Conservation (phyloP, 2,797 vertebrate genomes). For the Austrolebias charrua region DNA sequence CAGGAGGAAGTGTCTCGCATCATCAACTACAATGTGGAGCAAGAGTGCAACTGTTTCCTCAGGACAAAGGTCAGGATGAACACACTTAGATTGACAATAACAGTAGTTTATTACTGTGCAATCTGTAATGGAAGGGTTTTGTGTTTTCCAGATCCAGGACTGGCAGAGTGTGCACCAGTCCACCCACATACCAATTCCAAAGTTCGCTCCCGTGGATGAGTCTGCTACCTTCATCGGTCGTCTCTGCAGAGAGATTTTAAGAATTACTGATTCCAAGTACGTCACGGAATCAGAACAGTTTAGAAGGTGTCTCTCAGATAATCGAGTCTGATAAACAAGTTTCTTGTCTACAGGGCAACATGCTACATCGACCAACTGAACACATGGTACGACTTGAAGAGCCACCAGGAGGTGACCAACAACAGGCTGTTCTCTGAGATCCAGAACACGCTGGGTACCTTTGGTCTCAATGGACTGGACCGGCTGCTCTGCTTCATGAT, state of each 20-base stretch:
- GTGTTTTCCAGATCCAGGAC: conserved; percentile 89
- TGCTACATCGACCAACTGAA: conserved; percentile 97
- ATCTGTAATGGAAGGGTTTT: conserved; percentile 6
- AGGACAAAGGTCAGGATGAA: conserved; percentile 89
- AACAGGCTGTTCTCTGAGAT: conserved; percentile 96
- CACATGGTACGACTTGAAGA: conserved; percentile 96
- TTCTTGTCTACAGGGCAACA: conserved; percentile 78
- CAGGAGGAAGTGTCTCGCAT: conserved; percentile 99
- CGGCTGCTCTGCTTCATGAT: conserved; percentile 98
- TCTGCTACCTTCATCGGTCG: conserved; percentile 97
- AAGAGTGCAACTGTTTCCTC: conserved; percentile 98
- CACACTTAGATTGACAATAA: background rate
- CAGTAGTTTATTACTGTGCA: conserved; percentile 10
- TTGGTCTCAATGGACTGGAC: conserved; percentile 96
- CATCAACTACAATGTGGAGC: conserved; percentile 98
- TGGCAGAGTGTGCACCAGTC: conserved; percentile 99
- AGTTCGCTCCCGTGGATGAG: conserved; percentile 91
- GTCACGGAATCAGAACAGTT: conserved; percentile 36
- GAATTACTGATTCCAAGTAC: conserved; percentile 98
- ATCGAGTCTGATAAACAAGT: background rate
- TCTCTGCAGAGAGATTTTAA: conserved; percentile 94
- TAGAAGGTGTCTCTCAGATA: too few species aligned
- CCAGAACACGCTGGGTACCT: conserved; percentile 93
- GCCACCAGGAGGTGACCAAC: conserved; percentile 93
- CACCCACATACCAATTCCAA: conserved; percentile 96